Evolutionary conservation across 2,888 invertebrate species (phyloP), one percentile per base, ranked within the genome.

Genomic region (Caradrina kadenii): DNA sequence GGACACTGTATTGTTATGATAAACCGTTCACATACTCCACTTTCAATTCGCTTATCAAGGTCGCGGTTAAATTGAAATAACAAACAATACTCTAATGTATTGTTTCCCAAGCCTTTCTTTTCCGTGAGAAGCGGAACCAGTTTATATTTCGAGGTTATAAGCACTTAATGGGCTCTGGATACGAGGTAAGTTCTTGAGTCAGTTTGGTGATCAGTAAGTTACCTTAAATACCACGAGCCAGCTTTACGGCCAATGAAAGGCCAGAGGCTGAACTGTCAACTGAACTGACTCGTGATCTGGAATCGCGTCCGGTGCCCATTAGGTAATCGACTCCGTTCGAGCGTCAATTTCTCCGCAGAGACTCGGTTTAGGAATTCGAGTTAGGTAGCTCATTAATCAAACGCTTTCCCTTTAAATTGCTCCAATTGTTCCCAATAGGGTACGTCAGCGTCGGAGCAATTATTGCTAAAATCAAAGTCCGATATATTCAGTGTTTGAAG

Each of bases 311-410:
- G 15, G 17, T 17, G 45, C 45, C 45, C 5, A 17, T 45, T 17
- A 17, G 49, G 13, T 42, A n/a, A 17, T 42, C n/a, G 53, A 48
- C 48, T 58, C n/a, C 31, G 50, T 39, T 49, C 39, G 39, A 52
- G 35, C 13, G 48, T 79, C 45, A 49, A 60, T 62, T 60, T 55
- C 65, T 64, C 71, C 64, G 21, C 49, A n/a, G 68, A 70, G 78
- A 63, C 11, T 68, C 17, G 42, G 49, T 64, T 72, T 61, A 49
- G 59, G 71, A 69, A 64, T 54, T 56, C 54, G 67, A 74, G 55
- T 65, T 60, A 73, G 58, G 67, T 31, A 67, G 54, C 61, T 64
- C 59, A 71, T 74, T 73, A 81, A 73, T 74, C 74, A 71, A 77
- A 67, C 56, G 64, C 49, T 73, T 67, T 54, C 59, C 60, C 50